A percentile compares a stretch with the other conserved stretches of the same genome.
Conservation (phyloP, 1,140 invertebrate genomes). For the Centruroides sculpturatus region DNA sequence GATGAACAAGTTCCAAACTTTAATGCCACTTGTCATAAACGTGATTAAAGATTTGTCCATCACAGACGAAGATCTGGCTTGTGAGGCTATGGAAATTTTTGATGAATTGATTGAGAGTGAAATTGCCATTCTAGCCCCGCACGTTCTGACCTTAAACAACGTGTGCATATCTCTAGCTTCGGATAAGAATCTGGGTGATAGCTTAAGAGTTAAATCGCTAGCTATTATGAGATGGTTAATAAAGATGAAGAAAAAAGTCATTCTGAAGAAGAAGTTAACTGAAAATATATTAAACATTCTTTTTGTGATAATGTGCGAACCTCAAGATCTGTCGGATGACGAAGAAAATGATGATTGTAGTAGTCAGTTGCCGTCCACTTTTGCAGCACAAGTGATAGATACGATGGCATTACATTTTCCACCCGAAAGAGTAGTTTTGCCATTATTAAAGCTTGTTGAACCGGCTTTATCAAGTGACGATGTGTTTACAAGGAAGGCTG, state of each 20-base stretch:
- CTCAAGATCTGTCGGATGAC: background rate
- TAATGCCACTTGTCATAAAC: constrained; percentile 46
- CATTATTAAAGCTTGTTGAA: constrained; percentile 45
- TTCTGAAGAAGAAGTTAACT: background rate
- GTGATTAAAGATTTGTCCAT: constrained; percentile 36
- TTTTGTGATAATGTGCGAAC: background rate
- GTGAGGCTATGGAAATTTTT: constrained; percentile 50
- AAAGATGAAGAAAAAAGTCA: constrained; percentile 51
- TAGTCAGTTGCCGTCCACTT: background rate
- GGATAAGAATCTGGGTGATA: constrained; percentile 38
- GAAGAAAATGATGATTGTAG: background rate
- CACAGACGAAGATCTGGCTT: constrained; percentile 41
- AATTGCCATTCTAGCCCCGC: constrained; percentile 43
- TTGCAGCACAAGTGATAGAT: constrained; percentile 42
- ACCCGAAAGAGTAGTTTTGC: constrained; percentile 56
- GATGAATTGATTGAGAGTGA: constrained; percentile 54
- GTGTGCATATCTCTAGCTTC: constrained; percentile 47
- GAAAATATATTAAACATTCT: background rate
- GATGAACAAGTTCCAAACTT: constrained; percentile 42
- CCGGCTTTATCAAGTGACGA: constrained; percentile 42
- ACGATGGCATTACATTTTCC: constrained; percentile 57
- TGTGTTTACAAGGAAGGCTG: constrained; percentile 46
- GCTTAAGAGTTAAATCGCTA: constrained; percentile 48
- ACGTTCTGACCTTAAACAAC: constrained; percentile 46
- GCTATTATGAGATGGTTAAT: constrained; percentile 46